Conservation (phyloP, 2,797 vertebrate species). For the Xiphorhynchus erythropygius region DNA sequence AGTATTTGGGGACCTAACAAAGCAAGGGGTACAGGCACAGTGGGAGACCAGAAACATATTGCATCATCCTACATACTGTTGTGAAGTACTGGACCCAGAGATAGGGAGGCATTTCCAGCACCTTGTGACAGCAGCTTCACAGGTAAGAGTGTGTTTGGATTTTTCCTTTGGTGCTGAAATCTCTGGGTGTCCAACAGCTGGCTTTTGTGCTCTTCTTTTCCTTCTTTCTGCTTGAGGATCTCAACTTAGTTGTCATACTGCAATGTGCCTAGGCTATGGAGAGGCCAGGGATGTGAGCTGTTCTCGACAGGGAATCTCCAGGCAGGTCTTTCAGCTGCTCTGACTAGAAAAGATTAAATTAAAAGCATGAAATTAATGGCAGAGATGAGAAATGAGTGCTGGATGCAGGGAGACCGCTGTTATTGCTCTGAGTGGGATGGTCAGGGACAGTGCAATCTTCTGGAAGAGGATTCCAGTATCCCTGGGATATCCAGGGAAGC, state of each 20-base stretch:
- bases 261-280: accelerated
- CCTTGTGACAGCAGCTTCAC: background rate
- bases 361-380: background rate
- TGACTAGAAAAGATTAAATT: background rate
- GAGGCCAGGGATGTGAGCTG: background rate
- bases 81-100: background rate
- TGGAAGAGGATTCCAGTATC: background rate
- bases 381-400: background rate
- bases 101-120: background rate
- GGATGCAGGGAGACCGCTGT: accelerated
- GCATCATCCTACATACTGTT: accelerated
- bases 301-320: background rate
- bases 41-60: background rate
- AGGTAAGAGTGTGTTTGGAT: background rate
- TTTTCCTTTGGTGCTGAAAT: background rate
- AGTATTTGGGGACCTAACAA: background rate
- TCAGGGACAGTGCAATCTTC: background rate
- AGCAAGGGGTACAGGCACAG: background rate
- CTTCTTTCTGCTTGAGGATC: background rate
- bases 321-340: background rate
- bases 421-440: background rate
- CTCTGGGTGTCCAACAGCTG: background rate
- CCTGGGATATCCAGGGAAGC: background rate
- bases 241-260: background rate
- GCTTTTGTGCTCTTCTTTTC: background rate